Conservation (phyloP, 2,113 vertebrate species). For the Pterocles burchelli region DNA sequence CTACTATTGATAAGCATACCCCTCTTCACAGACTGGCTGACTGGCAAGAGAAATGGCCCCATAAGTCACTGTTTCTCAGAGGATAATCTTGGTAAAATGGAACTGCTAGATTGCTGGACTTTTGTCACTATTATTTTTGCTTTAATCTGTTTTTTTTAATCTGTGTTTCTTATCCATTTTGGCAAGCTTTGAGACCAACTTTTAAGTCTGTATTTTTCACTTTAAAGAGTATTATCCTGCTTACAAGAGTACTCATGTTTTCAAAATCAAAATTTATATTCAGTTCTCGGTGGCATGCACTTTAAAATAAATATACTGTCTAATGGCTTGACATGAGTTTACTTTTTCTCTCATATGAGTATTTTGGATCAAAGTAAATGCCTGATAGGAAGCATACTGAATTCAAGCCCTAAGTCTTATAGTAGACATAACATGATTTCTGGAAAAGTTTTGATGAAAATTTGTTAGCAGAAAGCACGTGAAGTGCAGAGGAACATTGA, state of each 20-base stretch:
- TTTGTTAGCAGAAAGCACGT: neutral
- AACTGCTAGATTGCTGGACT: neutral
- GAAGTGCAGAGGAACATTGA: neutral
- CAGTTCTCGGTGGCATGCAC: neutral
- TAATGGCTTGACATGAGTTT: neutral
- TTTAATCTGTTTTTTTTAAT: slow-evolving; percentile 9
- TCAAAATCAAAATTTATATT: neutral
- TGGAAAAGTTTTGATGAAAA: neutral
- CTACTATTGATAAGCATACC: neutral
- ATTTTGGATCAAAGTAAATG: neutral
- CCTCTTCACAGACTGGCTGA: neutral
- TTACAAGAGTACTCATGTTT: neutral
- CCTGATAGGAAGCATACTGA: neutral
- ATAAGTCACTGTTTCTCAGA: slow-evolving; percentile 12
- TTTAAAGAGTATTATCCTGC: neutral
- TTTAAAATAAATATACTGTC: neutral
- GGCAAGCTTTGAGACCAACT: neutral
- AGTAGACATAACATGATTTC: neutral
- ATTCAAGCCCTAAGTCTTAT: neutral
- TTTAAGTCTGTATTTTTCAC: neutral
- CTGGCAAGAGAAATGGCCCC: neutral
- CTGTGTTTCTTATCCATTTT: neutral
- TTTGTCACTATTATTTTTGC: neutral
- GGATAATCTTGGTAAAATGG: neutral
- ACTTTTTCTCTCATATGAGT: neutral